Conservation (phyloP, 2,113 vertebrate species). For the Sigmodon hispidus region DNA sequence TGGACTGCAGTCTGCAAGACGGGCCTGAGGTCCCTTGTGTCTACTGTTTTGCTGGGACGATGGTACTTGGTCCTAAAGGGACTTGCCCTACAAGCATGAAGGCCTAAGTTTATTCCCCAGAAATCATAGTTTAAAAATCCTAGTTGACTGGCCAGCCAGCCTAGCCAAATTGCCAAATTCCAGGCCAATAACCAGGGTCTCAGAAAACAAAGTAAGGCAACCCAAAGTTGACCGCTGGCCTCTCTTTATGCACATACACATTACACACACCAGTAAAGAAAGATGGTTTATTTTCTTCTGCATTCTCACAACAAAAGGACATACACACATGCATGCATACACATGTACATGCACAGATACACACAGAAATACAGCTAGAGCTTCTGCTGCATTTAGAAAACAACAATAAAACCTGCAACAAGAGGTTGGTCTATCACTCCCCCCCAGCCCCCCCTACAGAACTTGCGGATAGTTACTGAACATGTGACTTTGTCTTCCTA, state of each 20-base stretch:
- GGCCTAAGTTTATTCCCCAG: neutral
- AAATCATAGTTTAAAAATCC: neutral
- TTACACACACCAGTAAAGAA: no score
- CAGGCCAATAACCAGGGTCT: neutral
- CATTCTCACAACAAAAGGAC: neutral
- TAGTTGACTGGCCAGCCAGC: neutral
- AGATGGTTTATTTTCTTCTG: neutral
- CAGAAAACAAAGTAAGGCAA: neutral
- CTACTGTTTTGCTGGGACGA: neutral
- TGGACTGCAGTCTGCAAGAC: neutral
- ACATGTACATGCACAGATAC: accelerated
- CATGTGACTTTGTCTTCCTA: constrained; percentile 29
- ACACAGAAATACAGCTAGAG: neutral
- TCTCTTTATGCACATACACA: neutral
- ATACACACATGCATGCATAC: neutral
- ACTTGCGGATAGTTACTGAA: neutral
- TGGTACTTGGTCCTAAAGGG: neutral
- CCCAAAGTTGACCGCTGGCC: neutral
- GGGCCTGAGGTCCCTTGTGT: neutral
- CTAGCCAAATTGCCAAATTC: neutral
- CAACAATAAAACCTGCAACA: neutral
- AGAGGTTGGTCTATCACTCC: neutral
- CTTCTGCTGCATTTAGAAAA: constrained; percentile 8
- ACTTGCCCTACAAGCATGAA: neutral
- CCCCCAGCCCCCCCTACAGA: neutral